A percentile compares a stretch with the other conserved stretches of the same genome.
phyloP scores from a whole-genome alignment of 2,888 invertebrate species.

The Tetragonisca angustula region DNA sequence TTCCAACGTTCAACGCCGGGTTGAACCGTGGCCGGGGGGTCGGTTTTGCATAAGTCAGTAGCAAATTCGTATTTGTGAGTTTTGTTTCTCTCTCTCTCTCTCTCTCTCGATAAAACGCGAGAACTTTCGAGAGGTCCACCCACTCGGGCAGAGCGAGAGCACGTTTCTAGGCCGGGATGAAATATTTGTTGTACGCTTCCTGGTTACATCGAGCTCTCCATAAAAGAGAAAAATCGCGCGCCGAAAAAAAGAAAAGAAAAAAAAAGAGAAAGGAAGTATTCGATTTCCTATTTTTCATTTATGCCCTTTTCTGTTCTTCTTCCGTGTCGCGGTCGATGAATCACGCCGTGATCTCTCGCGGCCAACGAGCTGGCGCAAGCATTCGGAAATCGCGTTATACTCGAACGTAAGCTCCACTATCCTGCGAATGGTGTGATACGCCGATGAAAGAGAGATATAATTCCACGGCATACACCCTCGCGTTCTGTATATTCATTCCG shows the following conservation, averaged over 20 bases:
- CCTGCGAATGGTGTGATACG: not conserved
- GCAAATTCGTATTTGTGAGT: not conserved
- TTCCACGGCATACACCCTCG: not conserved
- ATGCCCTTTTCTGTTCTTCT: not conserved
- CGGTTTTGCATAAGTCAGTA: conserved; percentile 2
- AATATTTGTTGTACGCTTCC: not conserved
- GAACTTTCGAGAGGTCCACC: not conserved
- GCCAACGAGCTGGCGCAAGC: not conserved
- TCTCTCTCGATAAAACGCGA: not conserved
- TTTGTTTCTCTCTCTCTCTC: not conserved
- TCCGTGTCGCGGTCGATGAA: not conserved
- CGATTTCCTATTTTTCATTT: not conserved
- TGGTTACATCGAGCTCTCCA: not conserved
- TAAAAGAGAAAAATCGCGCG: not conserved
- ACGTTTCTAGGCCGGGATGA: not conserved
- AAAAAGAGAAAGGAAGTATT: not conserved
- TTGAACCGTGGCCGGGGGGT: not conserved
- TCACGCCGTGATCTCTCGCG: not conserved
- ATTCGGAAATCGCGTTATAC: not conserved
- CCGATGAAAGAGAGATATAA: not conserved
- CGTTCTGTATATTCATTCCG: not conserved
- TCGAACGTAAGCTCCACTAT: not conserved
- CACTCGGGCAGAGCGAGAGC: no score
- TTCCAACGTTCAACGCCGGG: not conserved
- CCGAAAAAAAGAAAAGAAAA: not conserved